Evolutionary conservation across 2,113 vertebrate genomes (phyloP), one percentile per base, ranked within the genome.

Genomic region (Eubucco bourcierii): DNA sequence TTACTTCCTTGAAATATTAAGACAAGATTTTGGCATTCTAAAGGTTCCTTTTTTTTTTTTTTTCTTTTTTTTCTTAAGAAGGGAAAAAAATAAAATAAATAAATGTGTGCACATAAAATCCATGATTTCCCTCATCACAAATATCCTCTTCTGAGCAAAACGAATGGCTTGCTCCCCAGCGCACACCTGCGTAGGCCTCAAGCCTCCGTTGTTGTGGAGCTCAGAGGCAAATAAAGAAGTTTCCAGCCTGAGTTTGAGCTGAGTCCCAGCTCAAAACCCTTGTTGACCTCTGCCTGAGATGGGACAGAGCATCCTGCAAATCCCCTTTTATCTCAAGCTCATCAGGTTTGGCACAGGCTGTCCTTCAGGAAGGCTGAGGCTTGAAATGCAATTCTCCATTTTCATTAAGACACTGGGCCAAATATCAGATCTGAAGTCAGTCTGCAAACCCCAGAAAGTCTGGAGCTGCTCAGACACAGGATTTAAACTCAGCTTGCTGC

Each of bases 11-110:
- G 75, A 91, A 88, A 89, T 94, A 93, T 90, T 94, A 84, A 88
- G 90, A 93, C 89, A 90, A 90, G 68, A 75, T 91, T 92, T 84
- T 95, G 93, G 75, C 79, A 80, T 85, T 91, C 65, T 82, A 73
- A 94, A 91, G 39, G 84, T 85, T 95, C 60, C 64, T 33, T 76
- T 66, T 53, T 21, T 41, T 41, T 41, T 41, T 41, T 41, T 23
- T 23, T 50, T 50, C 23, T 23, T 50, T 50, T 50, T 50, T 52
- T 56, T 90, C 84, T 84, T 73, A 64, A 88, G 60, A 44, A 86
- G 65, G 81, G 56, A 80, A 85, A 47, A 47, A 88, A 86, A 50
- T 50, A 87, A 46, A 46, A 52, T 52, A 56, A 56, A 28, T 56
- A 90, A 88, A 61, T 7, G 47, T 2, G 50, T 90, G 87, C 58